A percentile compares a stretch with the other conserved stretches of the same genome.
phyloP scores from a whole-genome alignment of 2,797 vertebrate species.

The Remorina albescens region DNA sequence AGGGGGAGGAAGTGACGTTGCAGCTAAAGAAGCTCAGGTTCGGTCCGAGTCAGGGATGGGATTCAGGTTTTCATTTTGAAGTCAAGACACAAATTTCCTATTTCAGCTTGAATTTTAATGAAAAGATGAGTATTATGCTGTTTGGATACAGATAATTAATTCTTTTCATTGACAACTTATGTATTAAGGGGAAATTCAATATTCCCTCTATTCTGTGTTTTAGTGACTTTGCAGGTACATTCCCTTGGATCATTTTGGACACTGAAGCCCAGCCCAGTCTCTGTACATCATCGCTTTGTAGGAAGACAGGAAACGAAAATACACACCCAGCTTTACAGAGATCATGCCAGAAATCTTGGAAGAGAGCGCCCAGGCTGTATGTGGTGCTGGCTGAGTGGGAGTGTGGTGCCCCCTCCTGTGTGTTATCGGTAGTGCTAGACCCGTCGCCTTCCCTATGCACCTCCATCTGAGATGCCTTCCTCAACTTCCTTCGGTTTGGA shows the following conservation, averaged over 20 bases:
- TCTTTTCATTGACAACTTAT: not conserved
- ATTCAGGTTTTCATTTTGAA: slow-evolving; percentile 32
- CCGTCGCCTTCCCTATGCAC: slow-evolving; percentile 99
- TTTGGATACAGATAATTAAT: not conserved
- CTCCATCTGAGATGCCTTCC: slow-evolving; percentile 99
- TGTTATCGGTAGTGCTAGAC: slow-evolving; percentile 99
- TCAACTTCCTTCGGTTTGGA: slow-evolving; percentile 96
- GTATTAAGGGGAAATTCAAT: not conserved
- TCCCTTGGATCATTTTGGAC: not conserved
- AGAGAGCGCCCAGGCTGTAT: slow-evolving; percentile 92
- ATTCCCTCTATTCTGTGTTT: not conserved
- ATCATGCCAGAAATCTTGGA: slow-evolving; percentile 98
- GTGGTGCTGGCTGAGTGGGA: slow-evolving; percentile 89
- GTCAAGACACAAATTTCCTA: not conserved
- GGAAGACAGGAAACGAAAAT: slow-evolving; percentile 83
- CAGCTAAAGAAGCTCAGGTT: slow-evolving; percentile 66
- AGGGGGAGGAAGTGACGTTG: slow-evolving; percentile 78
- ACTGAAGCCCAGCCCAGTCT: slow-evolving; percentile 47
- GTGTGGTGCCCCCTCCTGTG: slow-evolving; percentile 93
- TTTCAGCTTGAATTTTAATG: not conserved
- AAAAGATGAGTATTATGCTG: not conserved
- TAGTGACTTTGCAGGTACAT: not conserved
- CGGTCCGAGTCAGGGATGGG: slow-evolving; percentile 50
- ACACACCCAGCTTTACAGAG: slow-evolving; percentile 99
- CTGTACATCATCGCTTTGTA: slow-evolving; percentile 50